A percentile compares a stretch with the other conserved stretches of the same genome.
Evolutionary conservation across 1,140 invertebrate genomes (phyloP).

Genomic region (Tetramorium simillimum): DNA sequence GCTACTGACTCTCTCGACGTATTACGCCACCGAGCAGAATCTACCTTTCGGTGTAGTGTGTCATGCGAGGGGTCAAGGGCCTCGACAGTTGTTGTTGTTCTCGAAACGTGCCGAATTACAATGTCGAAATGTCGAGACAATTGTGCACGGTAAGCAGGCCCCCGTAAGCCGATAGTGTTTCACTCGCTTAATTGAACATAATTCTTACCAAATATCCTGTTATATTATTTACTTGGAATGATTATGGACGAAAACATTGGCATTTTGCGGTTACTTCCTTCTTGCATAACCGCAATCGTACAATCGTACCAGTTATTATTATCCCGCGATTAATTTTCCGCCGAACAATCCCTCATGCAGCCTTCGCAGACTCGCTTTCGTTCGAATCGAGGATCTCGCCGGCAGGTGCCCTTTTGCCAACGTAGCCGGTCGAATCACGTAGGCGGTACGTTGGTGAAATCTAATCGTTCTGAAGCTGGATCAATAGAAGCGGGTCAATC

Average conservation of each 20-base stretch:
- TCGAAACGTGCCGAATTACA: constrained; percentile 23
- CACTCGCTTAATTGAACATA: constrained; percentile 8
- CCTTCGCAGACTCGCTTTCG: constrained; percentile 65
- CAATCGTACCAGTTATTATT: neutral
- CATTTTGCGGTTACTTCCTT: neutral
- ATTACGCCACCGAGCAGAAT: constrained; percentile 43
- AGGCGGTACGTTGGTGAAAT: constrained; percentile 61
- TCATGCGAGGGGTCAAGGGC: constrained; percentile 32
- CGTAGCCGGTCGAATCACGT: constrained; percentile 55
- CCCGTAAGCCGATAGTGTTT: neutral
- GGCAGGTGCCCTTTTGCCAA: constrained; percentile 69
- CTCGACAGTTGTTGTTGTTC: constrained; percentile 40
- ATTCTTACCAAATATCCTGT: constrained; percentile 11
- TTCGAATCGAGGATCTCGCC: constrained; percentile 18
- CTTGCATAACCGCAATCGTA: constrained; percentile 2
- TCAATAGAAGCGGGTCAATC: constrained; percentile 67
- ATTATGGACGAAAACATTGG: neutral
- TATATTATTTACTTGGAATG: neutral
- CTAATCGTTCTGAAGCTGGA: constrained; percentile 41
- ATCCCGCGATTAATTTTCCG: neutral
- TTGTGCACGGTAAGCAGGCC: neutral
- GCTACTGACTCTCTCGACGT: constrained; percentile 34
- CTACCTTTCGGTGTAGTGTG: constrained; percentile 37
- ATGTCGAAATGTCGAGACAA: constrained; percentile 37
- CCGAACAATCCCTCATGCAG: constrained; percentile 19